Evolutionary conservation across 2,113 vertebrate genomes (phyloP).

Genomic region (Pollachius pollachius): DNA sequence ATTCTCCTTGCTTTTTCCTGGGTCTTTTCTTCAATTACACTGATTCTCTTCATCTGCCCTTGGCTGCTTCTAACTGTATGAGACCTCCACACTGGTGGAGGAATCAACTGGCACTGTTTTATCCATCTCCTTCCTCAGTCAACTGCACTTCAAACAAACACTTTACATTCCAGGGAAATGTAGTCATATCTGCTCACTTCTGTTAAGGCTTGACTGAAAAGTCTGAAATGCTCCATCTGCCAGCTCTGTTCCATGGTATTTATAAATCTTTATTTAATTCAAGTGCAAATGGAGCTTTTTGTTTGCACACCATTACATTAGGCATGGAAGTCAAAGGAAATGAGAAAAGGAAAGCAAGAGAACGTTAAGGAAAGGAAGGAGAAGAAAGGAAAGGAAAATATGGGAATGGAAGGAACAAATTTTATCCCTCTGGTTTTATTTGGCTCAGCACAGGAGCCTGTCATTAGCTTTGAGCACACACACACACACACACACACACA

Average conservation of each 20-base stretch:
- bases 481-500: constrained; percentile 4
- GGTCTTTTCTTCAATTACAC: too few relatives aligned
- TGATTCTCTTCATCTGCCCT: too few relatives aligned
- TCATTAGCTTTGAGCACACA: constrained; percentile 41
- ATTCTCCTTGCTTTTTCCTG: too few relatives aligned
- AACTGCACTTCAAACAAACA: constrained; percentile 20
- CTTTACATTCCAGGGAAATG: neutral
- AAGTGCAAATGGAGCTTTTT: constrained; percentile 27
- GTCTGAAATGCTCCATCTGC: constrained; percentile 26
- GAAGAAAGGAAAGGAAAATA: constrained; percentile 10
- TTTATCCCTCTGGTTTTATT: constrained; percentile 47
- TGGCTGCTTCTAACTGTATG: too few relatives aligned
- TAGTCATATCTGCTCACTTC: constrained; percentile 1
- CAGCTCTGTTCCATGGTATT: neutral
- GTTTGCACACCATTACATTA: constrained; percentile 6
- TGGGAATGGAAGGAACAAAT: constrained; percentile 15
- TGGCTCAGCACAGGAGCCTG: constrained; percentile 26
- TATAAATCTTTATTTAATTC: neutral
- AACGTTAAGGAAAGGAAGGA: constrained; percentile 14
- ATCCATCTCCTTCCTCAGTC: neutral
- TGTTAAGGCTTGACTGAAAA: constrained; percentile 31
- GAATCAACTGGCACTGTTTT: neutral
- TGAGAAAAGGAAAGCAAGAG: constrained; percentile 8
- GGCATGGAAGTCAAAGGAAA: constrained; percentile 12
- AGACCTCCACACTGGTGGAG: too few relatives aligned